Percentiles rank a stretch among this genome's conserved stretches.
phyloP scores from a whole-genome alignment of 2,888 invertebrate species.

The Lepidochrysops patricia region DNA sequence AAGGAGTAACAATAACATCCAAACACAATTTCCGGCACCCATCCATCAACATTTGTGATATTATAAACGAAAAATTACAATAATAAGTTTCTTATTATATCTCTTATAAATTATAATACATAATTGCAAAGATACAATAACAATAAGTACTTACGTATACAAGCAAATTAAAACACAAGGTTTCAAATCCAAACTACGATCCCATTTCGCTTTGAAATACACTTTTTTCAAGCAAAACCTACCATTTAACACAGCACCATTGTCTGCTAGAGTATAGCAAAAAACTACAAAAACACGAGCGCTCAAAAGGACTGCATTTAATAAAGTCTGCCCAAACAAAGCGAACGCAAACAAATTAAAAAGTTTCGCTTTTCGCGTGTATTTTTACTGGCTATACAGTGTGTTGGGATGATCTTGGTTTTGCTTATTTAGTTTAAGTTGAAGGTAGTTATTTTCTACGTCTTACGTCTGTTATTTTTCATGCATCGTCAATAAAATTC shows the following conservation, averaged over 20 bases:
- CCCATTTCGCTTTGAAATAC: background rate
- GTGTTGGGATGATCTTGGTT: background rate
- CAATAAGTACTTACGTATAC: no score
- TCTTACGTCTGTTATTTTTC: no score
- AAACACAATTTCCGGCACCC: background rate
- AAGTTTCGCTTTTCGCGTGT: background rate
- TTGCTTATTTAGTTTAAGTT: no score
- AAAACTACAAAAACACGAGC: background rate
- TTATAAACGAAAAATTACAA: no score
- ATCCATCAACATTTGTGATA: no score
- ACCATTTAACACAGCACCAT: conserved; percentile 4
- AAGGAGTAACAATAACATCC: no score
- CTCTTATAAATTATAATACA: no score
- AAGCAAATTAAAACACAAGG: no score
- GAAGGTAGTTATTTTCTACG: no score
- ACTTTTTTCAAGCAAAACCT: background rate
- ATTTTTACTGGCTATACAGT: background rate
- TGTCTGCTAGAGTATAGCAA: background rate
- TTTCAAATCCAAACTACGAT: background rate
- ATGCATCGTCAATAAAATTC: no score
- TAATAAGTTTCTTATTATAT: no score
- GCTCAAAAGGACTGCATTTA: conserved; percentile 10
- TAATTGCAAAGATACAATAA: no score
- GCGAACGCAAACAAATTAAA: background rate
- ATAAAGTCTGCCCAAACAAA: conserved; percentile 1